Base-by-base conservation (phyloP, 1,140 invertebrate species). In the Pristionchus pacificus region DNA sequence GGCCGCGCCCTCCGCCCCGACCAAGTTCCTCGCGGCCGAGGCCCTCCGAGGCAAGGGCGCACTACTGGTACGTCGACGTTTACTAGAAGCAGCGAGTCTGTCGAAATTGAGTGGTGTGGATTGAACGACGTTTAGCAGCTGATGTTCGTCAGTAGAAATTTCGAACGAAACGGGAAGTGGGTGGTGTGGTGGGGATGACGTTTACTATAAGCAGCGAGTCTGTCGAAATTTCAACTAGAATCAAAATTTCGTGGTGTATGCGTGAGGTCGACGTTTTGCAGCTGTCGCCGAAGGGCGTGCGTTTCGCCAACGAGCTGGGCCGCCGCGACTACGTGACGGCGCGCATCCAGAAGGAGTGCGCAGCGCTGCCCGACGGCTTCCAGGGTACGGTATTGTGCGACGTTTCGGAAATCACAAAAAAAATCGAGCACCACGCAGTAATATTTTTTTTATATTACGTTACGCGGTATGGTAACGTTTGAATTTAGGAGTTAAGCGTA, bases 11-110 rank as follows among this genome's bases (percentile, higher is more conserved):
- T 67, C 62, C 2, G 79, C 70, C 14, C 60, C 60, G 32, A 84
- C 83, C 1, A 84, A 84, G 68, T 84, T 84, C 62, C 69, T 84
- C 25, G 83, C 83, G 13, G 84, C 83, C 28, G 83, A 84, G 72
- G 83, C 84, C 19, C 70, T 84, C 28, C 65, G 83, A 24, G 83
- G 83, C 29, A 85, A 84, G 71, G 83, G 83, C 13, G 83, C 82
- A 30, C 76, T 85, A 64, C 68, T 84, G 64, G 75, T 84, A 38
- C 60, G 68, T 76, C 10, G 14, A 58, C 2, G 25, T 24, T 55
- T 49, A 49, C 6, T 10, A 49, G 19, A 49, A 49, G 19, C n/a
- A n/a, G n/a, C n/a, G n/a, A n/a, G n/a, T n/a, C n/a, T n/a, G n/a
- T n/a, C n/a, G n/a, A n/a, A n/a, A n/a, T n/a, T n/a, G n/a, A n/a